Base-by-base conservation (phyloP, 2,888 invertebrate genomes). In the Plebejus anna region DNA sequence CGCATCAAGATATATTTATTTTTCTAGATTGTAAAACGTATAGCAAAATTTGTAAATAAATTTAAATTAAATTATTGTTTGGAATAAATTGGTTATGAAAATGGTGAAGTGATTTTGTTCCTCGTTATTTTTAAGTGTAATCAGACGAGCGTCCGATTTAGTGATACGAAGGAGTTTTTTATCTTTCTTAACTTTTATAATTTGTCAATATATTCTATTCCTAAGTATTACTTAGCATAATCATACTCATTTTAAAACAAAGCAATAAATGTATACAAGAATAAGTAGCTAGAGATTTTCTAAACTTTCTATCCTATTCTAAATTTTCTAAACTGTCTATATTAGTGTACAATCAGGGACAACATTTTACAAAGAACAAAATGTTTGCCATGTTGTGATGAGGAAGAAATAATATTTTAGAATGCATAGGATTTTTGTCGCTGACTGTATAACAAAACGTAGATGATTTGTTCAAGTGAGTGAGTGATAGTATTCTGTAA, bases 21-120 rank as follows among this genome's bases (percentile, higher is more conserved):
- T 73, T 73, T 73, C 73, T 73, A 73, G 28, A 7, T 73, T 42
- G 22, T 42, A 38, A 47, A 47, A 47, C n/a, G 11, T 22, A 22
- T 73, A 73, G 73, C 55, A 55, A 73, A 73, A 73, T 73, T 73
- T 73, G 73, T 73, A 73, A 73, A 73, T 73, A 73, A 32, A 32
- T 55, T 51, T 16, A 55, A 51, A 32, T 32, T 55, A 55, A 55
- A 47, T 51, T 22, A 73, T 73, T 73, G 55, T 51, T 73, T 32
- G 73, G 16, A 73, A 55, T 51, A 73, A 73, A 32, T 47, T 47
- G 47, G 13, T 47, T 72, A 72, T 47, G 47, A 47, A 47, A 47
- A 22, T n/a, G 7, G 42, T 42, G 16, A 22, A n/a, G 28, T 11
- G 28, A 72, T 47, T 72, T 72, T 72, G 72, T 47, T 72, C 42